These are phyloP conservation scores for Aythya baeri DNA, from an alignment of 2,113 vertebrate genomes.

Conservation along the genomic window DNA sequence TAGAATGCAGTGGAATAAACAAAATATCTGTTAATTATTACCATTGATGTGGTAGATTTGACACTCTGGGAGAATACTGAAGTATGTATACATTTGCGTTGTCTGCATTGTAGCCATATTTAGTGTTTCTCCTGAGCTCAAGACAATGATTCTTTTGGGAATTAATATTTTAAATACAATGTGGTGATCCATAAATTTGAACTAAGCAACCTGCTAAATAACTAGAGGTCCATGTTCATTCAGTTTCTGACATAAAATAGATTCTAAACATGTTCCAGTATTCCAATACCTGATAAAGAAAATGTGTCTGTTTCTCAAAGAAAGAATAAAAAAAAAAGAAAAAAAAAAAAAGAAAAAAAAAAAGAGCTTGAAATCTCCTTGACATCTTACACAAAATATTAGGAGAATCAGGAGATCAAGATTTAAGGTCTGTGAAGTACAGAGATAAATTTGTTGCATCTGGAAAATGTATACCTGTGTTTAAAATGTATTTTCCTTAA, in stretches of 20 bases:
- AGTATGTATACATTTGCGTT: neutral
- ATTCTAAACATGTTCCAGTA: neutral
- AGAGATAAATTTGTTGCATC: neutral
- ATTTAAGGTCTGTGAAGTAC: neutral
- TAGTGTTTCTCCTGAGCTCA: neutral
- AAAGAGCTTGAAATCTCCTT: neutral
- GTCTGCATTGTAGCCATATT: neutral
- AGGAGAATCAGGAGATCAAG: neutral
- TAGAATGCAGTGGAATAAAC: neutral
- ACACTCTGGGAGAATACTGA: neutral
- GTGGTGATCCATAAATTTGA: neutral
- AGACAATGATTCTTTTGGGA: neutral
- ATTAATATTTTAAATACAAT: constrained; percentile 1
- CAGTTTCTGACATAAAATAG: neutral
- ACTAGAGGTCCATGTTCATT: neutral
- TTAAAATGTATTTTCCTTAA: neutral
- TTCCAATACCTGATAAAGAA: neutral
- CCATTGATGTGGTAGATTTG: neutral
- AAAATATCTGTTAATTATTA: neutral
- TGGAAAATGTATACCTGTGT: neutral
- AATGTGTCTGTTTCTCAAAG: neutral
- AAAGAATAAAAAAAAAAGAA: neutral
- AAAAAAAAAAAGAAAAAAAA: neutral
- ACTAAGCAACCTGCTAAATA: neutral
- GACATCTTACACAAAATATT: neutral